phyloP scores from a whole-genome alignment of 2,113 vertebrate genomes.

The Hystrix cristata region DNA sequence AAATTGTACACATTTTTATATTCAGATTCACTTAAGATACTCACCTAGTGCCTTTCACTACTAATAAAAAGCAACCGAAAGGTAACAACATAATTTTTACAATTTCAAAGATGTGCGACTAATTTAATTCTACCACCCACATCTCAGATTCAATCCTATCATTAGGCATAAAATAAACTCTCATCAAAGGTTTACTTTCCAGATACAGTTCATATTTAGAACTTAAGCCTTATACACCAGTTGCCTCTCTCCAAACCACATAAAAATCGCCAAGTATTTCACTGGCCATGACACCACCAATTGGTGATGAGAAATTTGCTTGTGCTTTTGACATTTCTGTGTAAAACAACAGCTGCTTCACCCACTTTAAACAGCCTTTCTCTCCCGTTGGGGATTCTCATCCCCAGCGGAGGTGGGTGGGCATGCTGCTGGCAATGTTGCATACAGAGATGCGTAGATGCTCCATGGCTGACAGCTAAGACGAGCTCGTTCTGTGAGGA shows the following conservation, averaged over 20 bases:
- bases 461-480: constrained; percentile 79
- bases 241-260: constrained; percentile 60
- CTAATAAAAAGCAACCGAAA: constrained; percentile 13
- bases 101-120: background rate
- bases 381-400: constrained; percentile 65
- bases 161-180: constrained; percentile 21
- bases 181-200: background rate
- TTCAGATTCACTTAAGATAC: background rate
- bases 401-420: constrained; percentile 82
- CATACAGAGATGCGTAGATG: constrained; percentile 60
- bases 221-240: constrained; percentile 33
- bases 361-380: constrained; percentile 75
- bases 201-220: constrained; percentile 12
- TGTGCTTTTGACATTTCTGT: constrained; percentile 81
- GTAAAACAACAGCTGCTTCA: constrained; percentile 82
- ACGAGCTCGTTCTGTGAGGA: constrained; percentile 74
- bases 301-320: constrained; percentile 80
- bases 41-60: background rate
- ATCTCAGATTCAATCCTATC: background rate
- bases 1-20: background rate
- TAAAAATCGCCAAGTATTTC: constrained; percentile 64
- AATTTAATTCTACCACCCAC: constrained; percentile 2
- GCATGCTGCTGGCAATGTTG: constrained; percentile 72
- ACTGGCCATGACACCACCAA: constrained; percentile 78
- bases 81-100: constrained; percentile 19